Evolutionary conservation across 1,140 invertebrate species (phyloP).

Genomic region (Vanessa atalanta): DNA sequence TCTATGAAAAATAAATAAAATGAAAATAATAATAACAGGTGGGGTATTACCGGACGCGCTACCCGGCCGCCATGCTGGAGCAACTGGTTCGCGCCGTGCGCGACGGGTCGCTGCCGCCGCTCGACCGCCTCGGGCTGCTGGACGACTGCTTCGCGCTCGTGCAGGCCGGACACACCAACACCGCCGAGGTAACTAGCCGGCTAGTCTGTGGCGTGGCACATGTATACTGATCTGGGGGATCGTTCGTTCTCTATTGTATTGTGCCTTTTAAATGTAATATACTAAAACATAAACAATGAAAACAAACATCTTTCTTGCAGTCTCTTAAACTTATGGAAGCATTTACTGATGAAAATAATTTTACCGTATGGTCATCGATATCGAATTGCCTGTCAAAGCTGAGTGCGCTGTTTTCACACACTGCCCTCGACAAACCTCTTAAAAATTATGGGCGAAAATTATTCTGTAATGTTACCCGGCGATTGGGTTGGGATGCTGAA

Average conservation of each 20-base stretch:
- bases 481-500: slow-evolving; percentile 90
- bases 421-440: slow-evolving; percentile 87
- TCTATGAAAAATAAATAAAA: too few species aligned
- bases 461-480: slow-evolving; percentile 85
- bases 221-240: too few species aligned
- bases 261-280: neutral
- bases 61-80: slow-evolving; percentile 89
- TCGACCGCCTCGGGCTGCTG: slow-evolving; percentile 94
- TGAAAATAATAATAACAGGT: slow-evolving; percentile 72
- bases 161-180: slow-evolving; percentile 91
- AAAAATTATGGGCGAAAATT: slow-evolving; percentile 87
- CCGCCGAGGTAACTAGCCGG: slow-evolving; percentile 84
- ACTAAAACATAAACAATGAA: neutral
- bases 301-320: slow-evolving; percentile 49
- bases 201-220: too few species aligned
- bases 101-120: slow-evolving; percentile 88
- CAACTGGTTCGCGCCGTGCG: slow-evolving; percentile 90
- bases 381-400: slow-evolving; percentile 89
- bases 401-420: slow-evolving; percentile 87
- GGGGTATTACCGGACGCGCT: slow-evolving; percentile 93
- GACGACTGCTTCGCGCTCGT: slow-evolving; percentile 97
- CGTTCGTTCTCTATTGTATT: too few species aligned
- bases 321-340: slow-evolving; percentile 86
- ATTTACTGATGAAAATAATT: slow-evolving; percentile 93
- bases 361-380: slow-evolving; percentile 95